Base-by-base conservation (phyloP, 2,113 vertebrate genomes). In the Lepidothrix coronata region DNA sequence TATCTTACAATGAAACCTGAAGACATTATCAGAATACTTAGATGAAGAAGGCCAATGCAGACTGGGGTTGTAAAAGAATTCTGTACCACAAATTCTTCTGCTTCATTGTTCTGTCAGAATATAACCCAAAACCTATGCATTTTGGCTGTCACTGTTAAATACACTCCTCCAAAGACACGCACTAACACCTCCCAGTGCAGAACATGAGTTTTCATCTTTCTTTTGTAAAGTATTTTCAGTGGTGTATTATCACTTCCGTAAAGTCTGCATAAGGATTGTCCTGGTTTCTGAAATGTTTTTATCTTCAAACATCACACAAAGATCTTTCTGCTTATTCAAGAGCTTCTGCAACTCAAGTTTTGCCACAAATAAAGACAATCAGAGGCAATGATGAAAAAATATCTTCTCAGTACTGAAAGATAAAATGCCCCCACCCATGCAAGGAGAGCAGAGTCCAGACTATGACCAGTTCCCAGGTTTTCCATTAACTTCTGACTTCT, bases 151-250 rank as follows among this genome's bases (percentile, higher is more conserved):
- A 49, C 8, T 30, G 8, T 72, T 51, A 71, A 54, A 57, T 33
- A 54, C 2, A 9, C 6, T 43, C 12, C 3, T 3, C 12, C 11
- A 55, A 5, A 8, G 7, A 11, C 23, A 11, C 3, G 27, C 6
- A 76, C 5, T 16, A 37, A 28, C 33, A n/a, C 5, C 19, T n/a
- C 43, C 14, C 41, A 44, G 1, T 11, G 16, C 35, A 14, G 7
- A 88, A 76, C 12, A 24, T 1, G 1, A 72, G 12, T 41, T 58
- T 85, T 52, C 44, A 61, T 21, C 28, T 61, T 65, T 39, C 54
- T 43, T 83, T 46, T 23, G 31, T 1, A 5, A 76, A 66, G 41
- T 39, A 59, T 23, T 75, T 73, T 11, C 18, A n/a, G 67, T 13
- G 8, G 16, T 21, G 1, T 13, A 24, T 66, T 65, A 76, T 41